These are phyloP conservation scores for Serripes groenlandicus DNA, from an alignment of 2,888 invertebrate species.

Conservation along the genomic window DNA sequence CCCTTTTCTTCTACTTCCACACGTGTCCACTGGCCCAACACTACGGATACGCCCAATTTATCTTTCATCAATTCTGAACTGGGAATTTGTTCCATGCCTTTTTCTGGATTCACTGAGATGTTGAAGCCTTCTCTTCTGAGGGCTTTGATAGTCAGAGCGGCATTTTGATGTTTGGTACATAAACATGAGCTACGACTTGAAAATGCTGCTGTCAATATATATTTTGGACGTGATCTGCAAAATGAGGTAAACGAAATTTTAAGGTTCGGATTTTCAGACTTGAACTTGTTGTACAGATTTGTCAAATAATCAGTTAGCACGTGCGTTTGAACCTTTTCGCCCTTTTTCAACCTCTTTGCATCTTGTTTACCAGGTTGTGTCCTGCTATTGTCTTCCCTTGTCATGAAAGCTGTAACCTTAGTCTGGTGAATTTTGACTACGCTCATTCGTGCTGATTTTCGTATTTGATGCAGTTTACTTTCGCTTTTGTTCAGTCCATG, in stretches of 20 bases:
- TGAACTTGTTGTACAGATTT: constrained; percentile 44
- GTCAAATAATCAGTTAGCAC: constrained; percentile 46
- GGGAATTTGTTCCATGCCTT: constrained; percentile 4
- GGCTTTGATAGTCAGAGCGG: constrained; percentile 35
- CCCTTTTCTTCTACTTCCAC: constrained; percentile 46
- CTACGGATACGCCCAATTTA: constrained; percentile 20
- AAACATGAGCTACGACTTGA: constrained; percentile 34
- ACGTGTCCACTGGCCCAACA: constrained; percentile 42
- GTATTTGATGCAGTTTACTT: constrained; percentile 13
- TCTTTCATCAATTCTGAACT: neutral
- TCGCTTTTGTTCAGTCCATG: constrained; percentile 18
- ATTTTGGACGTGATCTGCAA: constrained; percentile 39
- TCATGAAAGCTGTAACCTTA: constrained; percentile 33
- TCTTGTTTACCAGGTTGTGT: constrained; percentile 46
- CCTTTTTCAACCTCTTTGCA: constrained; percentile 28
- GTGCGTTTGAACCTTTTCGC: constrained; percentile 30
- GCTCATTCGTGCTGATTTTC: neutral
- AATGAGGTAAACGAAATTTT: constrained; percentile 54
- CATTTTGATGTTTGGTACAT: constrained; percentile 58
- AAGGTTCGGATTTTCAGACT: constrained; percentile 45
- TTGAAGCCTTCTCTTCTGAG: constrained; percentile 38
- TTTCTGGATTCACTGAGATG: constrained; percentile 34
- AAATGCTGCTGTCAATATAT: constrained; percentile 39
- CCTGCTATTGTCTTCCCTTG: constrained; percentile 48
- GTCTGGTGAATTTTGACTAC: constrained; percentile 6